A percentile compares a stretch with the other conserved stretches of the same genome.
These are phyloP conservation scores for Intellagama lesueurii DNA, from an alignment of 2,797 vertebrate genomes.

Conservation along the genomic window DNA sequence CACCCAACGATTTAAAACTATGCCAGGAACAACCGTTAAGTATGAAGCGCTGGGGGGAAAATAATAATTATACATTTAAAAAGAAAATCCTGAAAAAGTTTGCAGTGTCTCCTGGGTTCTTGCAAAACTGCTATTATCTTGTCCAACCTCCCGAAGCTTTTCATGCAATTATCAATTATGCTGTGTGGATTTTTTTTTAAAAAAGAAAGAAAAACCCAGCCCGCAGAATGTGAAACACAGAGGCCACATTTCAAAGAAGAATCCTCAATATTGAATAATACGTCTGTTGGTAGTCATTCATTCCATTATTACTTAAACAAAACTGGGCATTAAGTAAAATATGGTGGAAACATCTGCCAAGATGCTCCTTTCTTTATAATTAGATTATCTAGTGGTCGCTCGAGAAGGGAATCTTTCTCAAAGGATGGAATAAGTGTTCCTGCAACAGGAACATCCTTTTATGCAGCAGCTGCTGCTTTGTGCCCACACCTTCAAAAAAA, in stretches of 20 bases:
- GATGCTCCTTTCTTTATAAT: constrained; percentile 21
- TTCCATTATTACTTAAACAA: constrained; percentile 52
- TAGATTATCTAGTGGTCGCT: constrained; percentile 14
- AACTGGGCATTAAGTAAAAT: constrained; percentile 40
- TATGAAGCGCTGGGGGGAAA: constrained; percentile 53
- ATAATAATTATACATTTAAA: constrained; percentile 70
- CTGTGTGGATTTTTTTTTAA: constrained; percentile 52
- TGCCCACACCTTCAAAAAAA: background rate
- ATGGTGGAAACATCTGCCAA: background rate
- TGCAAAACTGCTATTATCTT: constrained; percentile 67
- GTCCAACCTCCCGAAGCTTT: constrained; percentile 60
- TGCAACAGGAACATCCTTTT: background rate
- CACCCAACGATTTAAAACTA: constrained; percentile 54
- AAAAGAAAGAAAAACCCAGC: constrained; percentile 26
- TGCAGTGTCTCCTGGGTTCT: constrained; percentile 53
- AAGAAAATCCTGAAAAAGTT: constrained; percentile 62
- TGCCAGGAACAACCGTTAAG: constrained; percentile 59
- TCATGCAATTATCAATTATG: constrained; percentile 58
- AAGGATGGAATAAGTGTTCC: background rate
- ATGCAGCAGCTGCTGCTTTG: background rate
- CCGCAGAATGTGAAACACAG: constrained; percentile 44
- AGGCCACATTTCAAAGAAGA: constrained; percentile 31
- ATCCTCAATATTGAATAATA: constrained; percentile 45
- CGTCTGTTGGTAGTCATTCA: constrained; percentile 54
- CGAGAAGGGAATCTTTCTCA: background rate